A percentile compares a stretch with the other conserved stretches of the same genome.
Evolutionary conservation across 2,113 vertebrate species (phyloP).

Genomic region (Ornithorhynchus anatinus): DNA sequence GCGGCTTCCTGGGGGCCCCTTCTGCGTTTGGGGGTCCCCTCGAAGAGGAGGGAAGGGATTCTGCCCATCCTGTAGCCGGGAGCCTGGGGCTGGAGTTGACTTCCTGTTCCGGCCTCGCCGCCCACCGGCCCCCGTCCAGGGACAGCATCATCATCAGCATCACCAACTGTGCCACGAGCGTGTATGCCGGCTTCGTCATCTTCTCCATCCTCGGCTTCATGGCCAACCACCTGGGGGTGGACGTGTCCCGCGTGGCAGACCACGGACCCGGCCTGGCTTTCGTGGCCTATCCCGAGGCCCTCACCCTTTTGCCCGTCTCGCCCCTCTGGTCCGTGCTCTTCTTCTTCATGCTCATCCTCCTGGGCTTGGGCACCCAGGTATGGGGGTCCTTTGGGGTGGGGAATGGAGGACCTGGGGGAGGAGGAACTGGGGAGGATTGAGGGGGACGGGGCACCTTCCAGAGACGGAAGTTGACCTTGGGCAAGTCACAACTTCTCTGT

Average conservation of each 20-base stretch:
- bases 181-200: conserved; percentile 96
- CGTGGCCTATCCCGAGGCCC: conserved; percentile 94
- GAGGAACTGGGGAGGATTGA: not conserved
- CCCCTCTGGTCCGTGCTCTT: conserved; percentile 96
- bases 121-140: conserved; percentile 64
- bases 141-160: conserved; percentile 99
- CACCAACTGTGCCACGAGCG: conserved; percentile 96
- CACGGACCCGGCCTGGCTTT: conserved; percentile 95
- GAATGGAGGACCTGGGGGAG: not conserved
- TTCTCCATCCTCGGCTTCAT: conserved; percentile 99
- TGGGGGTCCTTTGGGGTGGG: rapidly evolving
- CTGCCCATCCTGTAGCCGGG: too few species aligned
- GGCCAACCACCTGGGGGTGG: conserved; percentile 91
- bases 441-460: too few species aligned
- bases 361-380: conserved; percentile 97
- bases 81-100: too few species aligned
- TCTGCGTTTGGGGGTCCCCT: too few species aligned
- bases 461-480: too few species aligned
- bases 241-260: conserved; percentile 92
- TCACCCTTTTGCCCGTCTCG: conserved; percentile 92
- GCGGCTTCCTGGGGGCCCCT: not conserved
- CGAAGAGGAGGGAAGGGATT: too few species aligned
- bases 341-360: conserved; percentile 99
- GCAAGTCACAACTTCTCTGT: too few species aligned
- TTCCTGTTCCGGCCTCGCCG: too few species aligned